A percentile compares a stretch with the other conserved stretches of the same genome.
Conservation (phyloP, 2,113 vertebrate species). For the Silurus asotus region DNA sequence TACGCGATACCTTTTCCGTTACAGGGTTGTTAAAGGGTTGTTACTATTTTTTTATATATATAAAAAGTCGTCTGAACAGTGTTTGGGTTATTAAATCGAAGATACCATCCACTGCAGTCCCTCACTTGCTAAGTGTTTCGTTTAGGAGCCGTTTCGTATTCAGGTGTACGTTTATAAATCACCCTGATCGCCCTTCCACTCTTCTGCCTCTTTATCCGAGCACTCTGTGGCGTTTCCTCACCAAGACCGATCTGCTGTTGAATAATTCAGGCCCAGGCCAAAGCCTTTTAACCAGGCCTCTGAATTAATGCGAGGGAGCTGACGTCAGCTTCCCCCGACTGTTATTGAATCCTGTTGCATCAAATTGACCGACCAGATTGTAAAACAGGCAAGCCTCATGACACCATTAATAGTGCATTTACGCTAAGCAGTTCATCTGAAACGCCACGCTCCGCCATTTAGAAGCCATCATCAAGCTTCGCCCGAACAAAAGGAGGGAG, state of each 20-base stretch:
- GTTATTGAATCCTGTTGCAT: constrained; percentile 58
- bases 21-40: neutral
- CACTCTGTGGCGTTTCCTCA: constrained; percentile 34
- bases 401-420: constrained; percentile 59
- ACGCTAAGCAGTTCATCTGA: constrained; percentile 52
- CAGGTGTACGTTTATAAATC: constrained; percentile 38
- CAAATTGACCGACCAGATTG: constrained; percentile 54
- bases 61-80: neutral
- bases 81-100: neutral
- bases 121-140: constrained; percentile 20
- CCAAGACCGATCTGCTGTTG: constrained; percentile 45
- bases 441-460: constrained; percentile 46
- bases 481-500: constrained; percentile 29
- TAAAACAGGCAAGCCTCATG: constrained; percentile 50
- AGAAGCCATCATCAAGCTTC: constrained; percentile 51
- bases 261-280: constrained; percentile 56
- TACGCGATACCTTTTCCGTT: too few species aligned
- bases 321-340: constrained; percentile 47
- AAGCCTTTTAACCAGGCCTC: constrained; percentile 59
- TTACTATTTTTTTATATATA: neutral
- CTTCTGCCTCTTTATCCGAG: constrained; percentile 13
- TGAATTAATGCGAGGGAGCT: constrained; percentile 48
- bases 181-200: constrained; percentile 12
- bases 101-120: neutral
- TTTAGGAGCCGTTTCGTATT: constrained; percentile 32